Conservation (phyloP, 2,888 invertebrate genomes). For the Cantharis nigra region DNA sequence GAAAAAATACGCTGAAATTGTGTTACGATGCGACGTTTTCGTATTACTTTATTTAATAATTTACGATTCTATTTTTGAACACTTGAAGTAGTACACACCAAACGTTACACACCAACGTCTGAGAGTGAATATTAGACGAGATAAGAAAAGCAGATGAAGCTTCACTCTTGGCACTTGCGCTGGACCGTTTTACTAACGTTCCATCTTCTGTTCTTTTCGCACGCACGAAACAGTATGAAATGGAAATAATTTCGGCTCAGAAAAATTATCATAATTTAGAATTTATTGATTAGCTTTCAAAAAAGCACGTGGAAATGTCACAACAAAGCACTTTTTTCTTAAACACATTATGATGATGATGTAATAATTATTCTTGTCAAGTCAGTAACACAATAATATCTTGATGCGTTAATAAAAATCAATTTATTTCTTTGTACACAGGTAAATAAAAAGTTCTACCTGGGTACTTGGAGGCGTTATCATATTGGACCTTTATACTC, state of each 20-base stretch:
- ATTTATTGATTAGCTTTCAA: constrained; percentile 10
- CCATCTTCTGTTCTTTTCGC: not conserved
- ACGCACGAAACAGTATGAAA: not conserved
- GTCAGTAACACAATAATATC: no score
- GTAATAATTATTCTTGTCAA: not conserved
- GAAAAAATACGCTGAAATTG: not conserved
- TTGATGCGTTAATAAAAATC: no score
- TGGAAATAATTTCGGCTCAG: not conserved
- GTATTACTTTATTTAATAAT: not conserved
- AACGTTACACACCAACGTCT: not conserved
- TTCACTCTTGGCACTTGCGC: constrained; percentile 20
- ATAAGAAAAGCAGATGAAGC: constrained; percentile 22
- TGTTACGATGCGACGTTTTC: not conserved
- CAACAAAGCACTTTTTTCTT: not conserved
- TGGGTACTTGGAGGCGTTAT: no score
- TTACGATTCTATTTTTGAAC: not conserved
- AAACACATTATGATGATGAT: not conserved
- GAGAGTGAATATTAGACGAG: constrained; percentile 19
- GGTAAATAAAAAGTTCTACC: no score
- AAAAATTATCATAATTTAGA: not conserved
- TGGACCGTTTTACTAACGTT: constrained; percentile 8
- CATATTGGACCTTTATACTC: no score
- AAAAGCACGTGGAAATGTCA: constrained; percentile 8
- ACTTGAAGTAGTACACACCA: not conserved
- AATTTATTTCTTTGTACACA: no score